Percentiles rank a stretch among this genome's conserved stretches.
phyloP scores from a whole-genome alignment of 2,888 invertebrate genomes.

The Gymnosoma rotundatum region DNA sequence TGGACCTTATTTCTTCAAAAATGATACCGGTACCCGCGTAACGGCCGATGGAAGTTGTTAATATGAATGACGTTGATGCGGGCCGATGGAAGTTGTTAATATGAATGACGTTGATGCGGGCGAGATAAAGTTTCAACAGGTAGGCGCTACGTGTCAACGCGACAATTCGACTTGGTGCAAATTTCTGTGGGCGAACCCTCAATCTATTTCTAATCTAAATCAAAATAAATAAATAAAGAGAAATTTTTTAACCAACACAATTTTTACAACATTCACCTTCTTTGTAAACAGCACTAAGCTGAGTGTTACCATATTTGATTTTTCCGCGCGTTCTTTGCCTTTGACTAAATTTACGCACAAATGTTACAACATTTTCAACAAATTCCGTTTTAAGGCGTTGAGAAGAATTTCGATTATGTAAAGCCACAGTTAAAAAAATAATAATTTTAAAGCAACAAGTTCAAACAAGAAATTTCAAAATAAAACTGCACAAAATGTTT shows the following conservation, averaged over 20 bases:
- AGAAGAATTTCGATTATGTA: conserved; percentile 16
- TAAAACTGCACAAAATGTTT: conserved; percentile 12
- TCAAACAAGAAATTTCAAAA: conserved; percentile 6
- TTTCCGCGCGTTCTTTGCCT: conserved; percentile 15
- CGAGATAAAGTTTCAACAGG: too few relatives aligned
- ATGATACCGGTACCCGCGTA: too few relatives aligned
- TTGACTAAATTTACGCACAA: conserved; percentile 68
- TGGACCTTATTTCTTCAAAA: too few relatives aligned
- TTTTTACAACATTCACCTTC: conserved; percentile 36
- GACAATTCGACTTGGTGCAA: too few relatives aligned
- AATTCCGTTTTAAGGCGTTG: conserved; percentile 44
- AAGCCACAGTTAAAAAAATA: conserved; percentile 35
- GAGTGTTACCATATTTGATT: conserved; percentile 14
- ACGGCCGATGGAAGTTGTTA: too few relatives aligned
- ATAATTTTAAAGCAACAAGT: background rate
- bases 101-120: too few relatives aligned
- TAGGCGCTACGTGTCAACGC: too few relatives aligned
- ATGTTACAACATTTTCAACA: conserved; percentile 69
- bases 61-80: too few relatives aligned
- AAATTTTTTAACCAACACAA: background rate
- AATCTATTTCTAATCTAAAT: too few relatives aligned
- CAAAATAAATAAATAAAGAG: too few relatives aligned
- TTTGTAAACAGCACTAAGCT: background rate
- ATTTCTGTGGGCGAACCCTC: too few relatives aligned
- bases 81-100: too few relatives aligned